A percentile compares a stretch with the other conserved stretches of the same genome.
Conservation (phyloP, 2,888 invertebrate genomes). For the Dynastes grantii region DNA sequence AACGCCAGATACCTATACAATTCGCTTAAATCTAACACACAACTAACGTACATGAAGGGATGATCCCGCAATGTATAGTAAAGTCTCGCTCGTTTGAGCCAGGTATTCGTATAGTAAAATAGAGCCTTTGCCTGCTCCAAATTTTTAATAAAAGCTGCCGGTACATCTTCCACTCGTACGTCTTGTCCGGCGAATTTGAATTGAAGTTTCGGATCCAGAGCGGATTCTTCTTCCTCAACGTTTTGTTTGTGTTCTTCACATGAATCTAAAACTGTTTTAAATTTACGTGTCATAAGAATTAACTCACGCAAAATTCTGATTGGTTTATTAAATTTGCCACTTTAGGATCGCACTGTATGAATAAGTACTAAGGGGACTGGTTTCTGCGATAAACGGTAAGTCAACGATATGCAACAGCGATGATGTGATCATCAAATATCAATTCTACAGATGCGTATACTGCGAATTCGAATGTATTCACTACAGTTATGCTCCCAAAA, state of each 20-base stretch:
- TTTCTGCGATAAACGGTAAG: too few relatives aligned
- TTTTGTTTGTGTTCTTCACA: conserved; percentile 39
- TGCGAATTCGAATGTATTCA: too few relatives aligned
- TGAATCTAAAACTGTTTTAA: conserved; percentile 45
- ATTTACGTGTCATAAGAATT: conserved; percentile 32
- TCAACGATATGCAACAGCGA: too few relatives aligned
- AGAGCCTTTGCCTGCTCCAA: conserved; percentile 73
- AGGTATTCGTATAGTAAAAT: conserved; percentile 75
- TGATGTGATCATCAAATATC: too few relatives aligned
- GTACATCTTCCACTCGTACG: conserved; percentile 59
- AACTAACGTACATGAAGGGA: conserved; percentile 75
- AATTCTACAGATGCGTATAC: too few relatives aligned
- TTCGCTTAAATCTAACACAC: conserved; percentile 76
- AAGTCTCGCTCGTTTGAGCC: conserved; percentile 75
- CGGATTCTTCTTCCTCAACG: conserved; percentile 49
- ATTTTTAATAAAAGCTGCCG: conserved; percentile 64
- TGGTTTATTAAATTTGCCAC: not conserved
- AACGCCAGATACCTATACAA: conserved; percentile 80
- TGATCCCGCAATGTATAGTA: conserved; percentile 76
- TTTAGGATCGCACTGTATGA: too few relatives aligned
- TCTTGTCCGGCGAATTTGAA: conserved; percentile 59
- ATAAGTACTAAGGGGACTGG: too few relatives aligned
- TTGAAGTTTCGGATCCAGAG: conserved; percentile 43
- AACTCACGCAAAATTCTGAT: not conserved
- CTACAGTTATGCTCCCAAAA: too few relatives aligned